Conservation (phyloP, 2,888 invertebrate genomes). For the Timandra comae region DNA sequence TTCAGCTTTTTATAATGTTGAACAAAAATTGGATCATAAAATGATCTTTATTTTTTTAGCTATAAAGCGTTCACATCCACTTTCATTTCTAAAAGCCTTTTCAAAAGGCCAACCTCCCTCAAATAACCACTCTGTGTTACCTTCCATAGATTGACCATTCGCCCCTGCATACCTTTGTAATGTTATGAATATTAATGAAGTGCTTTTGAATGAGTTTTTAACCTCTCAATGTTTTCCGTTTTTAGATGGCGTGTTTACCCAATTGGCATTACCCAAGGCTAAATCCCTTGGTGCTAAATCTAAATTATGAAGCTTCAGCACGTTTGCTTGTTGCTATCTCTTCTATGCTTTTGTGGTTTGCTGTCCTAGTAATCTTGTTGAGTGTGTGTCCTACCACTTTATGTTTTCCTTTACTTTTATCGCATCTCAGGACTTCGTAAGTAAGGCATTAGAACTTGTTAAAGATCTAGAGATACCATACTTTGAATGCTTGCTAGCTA, state of each 20-base stretch:
- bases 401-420: conserved; percentile 35
- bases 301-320: conserved; percentile 34
- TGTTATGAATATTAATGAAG: conserved; percentile 14
- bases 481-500: no score
- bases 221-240: conserved; percentile 29
- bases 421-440: conserved; percentile 43
- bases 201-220: conserved; percentile 25
- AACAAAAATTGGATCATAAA: no score
- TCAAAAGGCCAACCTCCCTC: not conserved
- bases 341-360: conserved; percentile 32
- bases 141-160: conserved; percentile 18
- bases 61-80: not conserved
- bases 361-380: conserved; percentile 21
- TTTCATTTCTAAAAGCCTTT: not conserved
- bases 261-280: conserved; percentile 27
- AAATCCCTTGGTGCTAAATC: conserved; percentile 20
- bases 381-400: conserved; percentile 22
- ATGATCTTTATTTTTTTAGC: not conserved
- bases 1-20: not conserved
- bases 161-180: conserved; percentile 13
- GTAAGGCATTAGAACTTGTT: conserved; percentile 28
- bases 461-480: no score
- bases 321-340: conserved; percentile 29
- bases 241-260: conserved; percentile 36
- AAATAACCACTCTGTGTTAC: conserved; percentile 28